A percentile compares a stretch with the other conserved stretches of the same genome.
These are phyloP conservation scores for Ramphastos sulfuratus DNA, from an alignment of 2,113 vertebrate species.

Conservation along the genomic window DNA sequence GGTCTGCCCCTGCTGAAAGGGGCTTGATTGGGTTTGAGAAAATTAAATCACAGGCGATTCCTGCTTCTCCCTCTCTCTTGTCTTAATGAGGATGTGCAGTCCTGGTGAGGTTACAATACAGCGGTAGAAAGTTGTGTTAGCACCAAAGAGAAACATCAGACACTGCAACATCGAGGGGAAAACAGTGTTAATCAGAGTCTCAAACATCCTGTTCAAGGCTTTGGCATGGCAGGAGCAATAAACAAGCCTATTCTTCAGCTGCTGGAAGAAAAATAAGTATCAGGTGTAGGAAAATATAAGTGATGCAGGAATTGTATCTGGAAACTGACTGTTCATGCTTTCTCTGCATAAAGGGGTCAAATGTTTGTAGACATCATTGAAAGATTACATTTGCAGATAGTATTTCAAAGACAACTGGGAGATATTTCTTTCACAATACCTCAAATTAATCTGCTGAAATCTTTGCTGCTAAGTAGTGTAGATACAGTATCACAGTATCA, in stretches of 20 bases:
- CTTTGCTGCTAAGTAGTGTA: not conserved
- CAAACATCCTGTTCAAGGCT: not conserved
- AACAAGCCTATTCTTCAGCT: not conserved
- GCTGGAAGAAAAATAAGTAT: not conserved
- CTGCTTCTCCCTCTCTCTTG: not conserved
- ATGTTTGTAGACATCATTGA: not conserved
- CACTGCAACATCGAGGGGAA: not conserved
- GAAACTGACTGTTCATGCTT: not conserved
- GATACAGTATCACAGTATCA: no score
- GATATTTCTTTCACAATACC: not conserved
- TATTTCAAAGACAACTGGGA: not conserved
- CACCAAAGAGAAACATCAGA: not conserved
- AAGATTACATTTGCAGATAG: not conserved
- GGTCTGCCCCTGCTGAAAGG: not conserved
- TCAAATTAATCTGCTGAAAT: not conserved
- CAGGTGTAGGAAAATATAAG: not conserved
- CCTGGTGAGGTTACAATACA: not conserved
- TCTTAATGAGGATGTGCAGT: accelerated
- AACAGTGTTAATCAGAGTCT: not conserved
- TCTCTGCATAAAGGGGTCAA: not conserved
- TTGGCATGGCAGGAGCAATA: not conserved
- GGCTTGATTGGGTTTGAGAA: not conserved
- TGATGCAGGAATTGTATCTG: not conserved
- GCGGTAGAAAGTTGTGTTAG: not conserved
- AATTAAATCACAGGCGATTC: not conserved